Evolutionary conservation across 2,113 vertebrate species (phyloP).

Genomic region (Heteronetta atricapilla): DNA sequence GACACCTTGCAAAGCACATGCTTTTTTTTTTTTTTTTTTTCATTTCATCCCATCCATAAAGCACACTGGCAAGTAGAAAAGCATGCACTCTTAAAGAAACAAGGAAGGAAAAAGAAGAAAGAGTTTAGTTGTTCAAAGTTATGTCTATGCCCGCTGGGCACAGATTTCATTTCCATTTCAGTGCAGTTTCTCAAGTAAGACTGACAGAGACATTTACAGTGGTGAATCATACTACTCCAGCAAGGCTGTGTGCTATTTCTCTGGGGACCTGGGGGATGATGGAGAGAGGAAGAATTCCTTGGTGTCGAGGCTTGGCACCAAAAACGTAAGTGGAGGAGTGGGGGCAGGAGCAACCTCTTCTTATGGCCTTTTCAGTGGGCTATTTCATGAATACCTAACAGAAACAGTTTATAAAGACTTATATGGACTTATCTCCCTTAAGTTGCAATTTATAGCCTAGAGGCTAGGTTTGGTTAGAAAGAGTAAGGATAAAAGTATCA

Average conservation of each 20-base stretch:
- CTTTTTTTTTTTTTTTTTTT: not conserved
- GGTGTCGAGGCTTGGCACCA: not conserved
- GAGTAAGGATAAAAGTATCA: not conserved
- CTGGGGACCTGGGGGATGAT: not conserved
- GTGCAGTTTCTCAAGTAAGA: not conserved
- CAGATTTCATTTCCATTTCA: not conserved
- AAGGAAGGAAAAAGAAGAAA: not conserved
- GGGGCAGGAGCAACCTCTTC: too few relatives aligned
- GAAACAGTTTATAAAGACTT: not conserved
- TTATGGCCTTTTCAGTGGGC: not conserved
- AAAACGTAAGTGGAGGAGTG: not conserved
- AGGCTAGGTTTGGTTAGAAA: not conserved
- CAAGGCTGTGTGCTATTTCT: not conserved
- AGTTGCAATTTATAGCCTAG: not conserved
- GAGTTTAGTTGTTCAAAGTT: not conserved
- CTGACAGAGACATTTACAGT: not conserved
- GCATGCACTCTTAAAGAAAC: not conserved
- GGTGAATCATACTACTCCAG: not conserved
- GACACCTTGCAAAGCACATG: not conserved
- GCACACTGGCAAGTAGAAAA: not conserved
- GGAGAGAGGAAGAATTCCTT: not conserved
- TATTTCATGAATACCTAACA: not conserved
- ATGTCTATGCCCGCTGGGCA: not conserved
- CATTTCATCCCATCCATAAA: not conserved
- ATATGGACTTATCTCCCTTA: not conserved